Evolutionary conservation across 2,888 invertebrate species (phyloP).

Genomic region (Lycophotia porphyrea): DNA sequence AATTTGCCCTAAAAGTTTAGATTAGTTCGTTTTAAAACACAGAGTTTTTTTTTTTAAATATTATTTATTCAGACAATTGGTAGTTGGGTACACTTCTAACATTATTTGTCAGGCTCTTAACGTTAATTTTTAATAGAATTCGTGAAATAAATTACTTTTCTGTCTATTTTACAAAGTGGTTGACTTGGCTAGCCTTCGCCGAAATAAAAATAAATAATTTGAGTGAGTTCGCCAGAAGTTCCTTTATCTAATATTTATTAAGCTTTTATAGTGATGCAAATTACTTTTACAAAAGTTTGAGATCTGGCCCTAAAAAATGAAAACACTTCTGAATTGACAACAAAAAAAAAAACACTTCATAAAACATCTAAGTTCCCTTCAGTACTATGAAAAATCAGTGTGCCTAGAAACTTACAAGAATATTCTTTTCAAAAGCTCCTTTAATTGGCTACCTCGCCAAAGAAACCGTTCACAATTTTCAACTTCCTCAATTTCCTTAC

Average conservation of each 20-base stretch:
- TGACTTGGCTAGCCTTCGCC: background rate
- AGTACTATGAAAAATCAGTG: background rate
- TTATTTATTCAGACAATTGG: constrained; percentile 1
- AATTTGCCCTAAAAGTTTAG: constrained; percentile 34
- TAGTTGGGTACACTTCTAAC: background rate
- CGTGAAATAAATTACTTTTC: constrained; percentile 27
- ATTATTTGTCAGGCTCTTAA: constrained; percentile 42
- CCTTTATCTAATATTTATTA: background rate
- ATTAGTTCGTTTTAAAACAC: constrained; percentile 40
- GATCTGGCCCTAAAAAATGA: background rate
- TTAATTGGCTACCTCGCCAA: constrained; percentile 14
- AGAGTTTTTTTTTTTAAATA: background rate
- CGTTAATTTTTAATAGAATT: constrained; percentile 16
- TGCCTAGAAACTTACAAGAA: background rate
- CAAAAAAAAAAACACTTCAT: background rate
- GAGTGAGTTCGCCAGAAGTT: background rate
- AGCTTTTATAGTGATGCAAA: background rate
- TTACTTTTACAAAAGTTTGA: background rate
- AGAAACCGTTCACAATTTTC: constrained; percentile 30
- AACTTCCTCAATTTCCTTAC: constrained; percentile 24
- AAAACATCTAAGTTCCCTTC: background rate
- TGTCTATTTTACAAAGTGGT: constrained; percentile 24
- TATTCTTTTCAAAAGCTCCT: background rate
- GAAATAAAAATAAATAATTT: background rate
- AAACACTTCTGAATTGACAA: background rate